Percentiles rank a stretch among this genome's conserved stretches.
Conservation (phyloP, 2,113 vertebrate genomes). For the Corvus moneduloides region DNA sequence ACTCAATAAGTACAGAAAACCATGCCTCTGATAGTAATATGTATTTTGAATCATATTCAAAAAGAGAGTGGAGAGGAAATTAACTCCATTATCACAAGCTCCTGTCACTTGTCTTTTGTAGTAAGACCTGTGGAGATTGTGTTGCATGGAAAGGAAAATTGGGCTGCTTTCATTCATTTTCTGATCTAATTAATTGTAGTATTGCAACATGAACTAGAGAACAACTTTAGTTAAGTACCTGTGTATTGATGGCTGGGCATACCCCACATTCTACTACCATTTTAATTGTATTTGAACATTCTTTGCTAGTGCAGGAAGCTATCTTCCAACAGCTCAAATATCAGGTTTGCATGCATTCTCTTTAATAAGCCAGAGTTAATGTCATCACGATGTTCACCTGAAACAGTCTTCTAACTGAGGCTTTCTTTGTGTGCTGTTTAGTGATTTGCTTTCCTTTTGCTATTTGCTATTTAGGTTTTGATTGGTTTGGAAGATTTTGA, state of each 20-base stretch:
- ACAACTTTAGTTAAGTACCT: not conserved
- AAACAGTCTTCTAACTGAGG: not conserved
- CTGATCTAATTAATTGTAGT: not conserved
- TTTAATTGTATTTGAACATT: not conserved
- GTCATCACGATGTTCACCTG: not conserved
- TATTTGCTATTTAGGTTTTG: not conserved
- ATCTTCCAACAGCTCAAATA: not conserved
- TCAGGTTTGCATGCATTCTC: not conserved
- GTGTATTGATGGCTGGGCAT: not conserved
- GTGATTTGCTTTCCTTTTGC: not conserved
- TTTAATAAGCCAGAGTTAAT: not conserved
- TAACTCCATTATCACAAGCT: not conserved
- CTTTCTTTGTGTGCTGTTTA: not conserved
- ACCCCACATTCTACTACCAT: not conserved
- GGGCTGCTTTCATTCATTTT: not conserved
- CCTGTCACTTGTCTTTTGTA: not conserved
- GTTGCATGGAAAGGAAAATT: not conserved
- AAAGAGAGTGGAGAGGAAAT: not conserved
- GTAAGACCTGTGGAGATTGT: not conserved
- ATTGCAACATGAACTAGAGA: not conserved
- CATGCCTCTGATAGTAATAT: not conserved
- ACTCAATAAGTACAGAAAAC: not conserved
- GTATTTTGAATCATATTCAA: not conserved
- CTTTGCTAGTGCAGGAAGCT: not conserved
- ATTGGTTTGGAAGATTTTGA: not conserved